Percentiles rank a stretch among this genome's conserved stretches.
Conservation (phyloP, 2,113 vertebrate species). For the Periophthalmus modestus region DNA sequence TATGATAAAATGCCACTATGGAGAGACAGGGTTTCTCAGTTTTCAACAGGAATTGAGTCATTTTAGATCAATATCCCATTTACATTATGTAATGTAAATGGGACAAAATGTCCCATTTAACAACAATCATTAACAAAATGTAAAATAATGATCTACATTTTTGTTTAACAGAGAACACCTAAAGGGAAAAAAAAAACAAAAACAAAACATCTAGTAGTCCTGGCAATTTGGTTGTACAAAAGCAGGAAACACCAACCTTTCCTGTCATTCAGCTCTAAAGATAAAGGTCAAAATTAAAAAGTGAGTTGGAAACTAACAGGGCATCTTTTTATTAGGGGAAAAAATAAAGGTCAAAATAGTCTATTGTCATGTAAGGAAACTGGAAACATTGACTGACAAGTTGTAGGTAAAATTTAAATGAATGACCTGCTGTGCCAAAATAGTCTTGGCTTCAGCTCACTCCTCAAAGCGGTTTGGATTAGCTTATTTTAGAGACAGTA, state of each 20-base stretch:
- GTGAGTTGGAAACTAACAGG: neutral
- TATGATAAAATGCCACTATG: too few relatives aligned
- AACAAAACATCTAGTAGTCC: neutral
- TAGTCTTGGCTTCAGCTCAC: slow-evolving; percentile 12
- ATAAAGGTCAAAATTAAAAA: neutral
- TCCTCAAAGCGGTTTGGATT: slow-evolving; percentile 45
- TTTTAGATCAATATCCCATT: too few relatives aligned
- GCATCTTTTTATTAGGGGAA: neutral
- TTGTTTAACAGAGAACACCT: too few relatives aligned
- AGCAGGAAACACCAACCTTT: slow-evolving; percentile 25
- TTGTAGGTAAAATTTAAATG: neutral
- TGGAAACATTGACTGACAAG: neutral
- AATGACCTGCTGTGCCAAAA: slow-evolving; percentile 19
- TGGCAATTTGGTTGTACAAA: slow-evolving; percentile 28
- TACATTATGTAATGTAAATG: too few relatives aligned
- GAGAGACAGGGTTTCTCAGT: too few relatives aligned
- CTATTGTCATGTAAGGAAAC: neutral
- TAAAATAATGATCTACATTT: too few relatives aligned
- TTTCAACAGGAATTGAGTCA: too few relatives aligned
- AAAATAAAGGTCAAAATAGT: neutral
- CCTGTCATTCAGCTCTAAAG: slow-evolving; percentile 21
- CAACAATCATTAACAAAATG: too few relatives aligned
- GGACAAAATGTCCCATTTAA: too few relatives aligned
- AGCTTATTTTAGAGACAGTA: slow-evolving; percentile 47
- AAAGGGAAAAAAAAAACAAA: too few relatives aligned